phyloP scores from a whole-genome alignment of 2,113 vertebrate genomes.

The Pavo muticus region DNA sequence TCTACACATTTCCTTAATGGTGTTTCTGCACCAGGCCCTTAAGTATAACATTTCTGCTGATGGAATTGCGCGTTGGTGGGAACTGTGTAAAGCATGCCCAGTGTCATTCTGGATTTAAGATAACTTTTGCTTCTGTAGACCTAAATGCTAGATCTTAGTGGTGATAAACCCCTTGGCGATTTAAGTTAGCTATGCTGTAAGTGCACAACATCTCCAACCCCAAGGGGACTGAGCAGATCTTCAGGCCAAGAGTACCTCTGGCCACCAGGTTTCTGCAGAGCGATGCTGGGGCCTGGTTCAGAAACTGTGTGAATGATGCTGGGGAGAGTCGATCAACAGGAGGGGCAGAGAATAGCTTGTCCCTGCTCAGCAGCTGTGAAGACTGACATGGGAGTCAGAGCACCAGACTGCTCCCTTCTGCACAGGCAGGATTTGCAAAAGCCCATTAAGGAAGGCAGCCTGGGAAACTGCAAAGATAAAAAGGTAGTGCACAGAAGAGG shows the following conservation, averaged over 20 bases:
- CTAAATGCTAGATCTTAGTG: background rate
- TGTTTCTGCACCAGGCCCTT: background rate
- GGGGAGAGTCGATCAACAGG: background rate
- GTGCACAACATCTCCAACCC: accelerated
- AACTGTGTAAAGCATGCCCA: background rate
- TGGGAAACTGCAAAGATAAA: background rate
- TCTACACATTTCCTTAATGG: background rate
- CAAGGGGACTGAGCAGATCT: background rate
- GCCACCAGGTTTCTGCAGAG: background rate
- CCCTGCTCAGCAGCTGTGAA: background rate
- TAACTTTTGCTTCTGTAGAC: background rate
- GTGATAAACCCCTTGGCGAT: background rate
- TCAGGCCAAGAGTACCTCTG: background rate
- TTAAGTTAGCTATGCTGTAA: background rate
- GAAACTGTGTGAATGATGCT: background rate
- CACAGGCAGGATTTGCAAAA: background rate
- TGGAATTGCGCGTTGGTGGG: background rate
- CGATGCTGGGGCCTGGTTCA: background rate
- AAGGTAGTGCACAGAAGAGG: background rate
- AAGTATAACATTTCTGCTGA: background rate
- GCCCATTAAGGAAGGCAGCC: background rate
- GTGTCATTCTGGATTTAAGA: background rate
- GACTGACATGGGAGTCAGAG: background rate
- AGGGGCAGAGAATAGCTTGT: background rate
- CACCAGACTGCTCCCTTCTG: background rate